Conservation (phyloP, 2,797 vertebrate genomes). For the Peromyscus aztecus region DNA sequence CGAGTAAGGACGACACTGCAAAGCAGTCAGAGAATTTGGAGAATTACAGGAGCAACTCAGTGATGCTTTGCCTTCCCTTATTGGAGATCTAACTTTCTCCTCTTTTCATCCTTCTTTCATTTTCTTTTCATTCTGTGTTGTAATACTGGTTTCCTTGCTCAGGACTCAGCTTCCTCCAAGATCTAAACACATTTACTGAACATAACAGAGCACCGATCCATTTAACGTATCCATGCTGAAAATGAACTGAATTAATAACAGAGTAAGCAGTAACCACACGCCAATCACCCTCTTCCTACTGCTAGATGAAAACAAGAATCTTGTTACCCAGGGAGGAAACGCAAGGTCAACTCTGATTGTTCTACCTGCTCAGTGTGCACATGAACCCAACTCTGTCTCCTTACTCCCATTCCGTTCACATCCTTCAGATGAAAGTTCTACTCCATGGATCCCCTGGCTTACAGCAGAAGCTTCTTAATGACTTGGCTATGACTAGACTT, state of each 20-base stretch:
- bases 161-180: background rate
- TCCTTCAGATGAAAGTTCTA: background rate
- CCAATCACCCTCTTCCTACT: background rate
- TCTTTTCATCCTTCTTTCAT: background rate
- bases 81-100: background rate
- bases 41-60: background rate
- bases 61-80: background rate
- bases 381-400: background rate
- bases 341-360: background rate
- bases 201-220: background rate
- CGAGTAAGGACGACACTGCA: background rate
- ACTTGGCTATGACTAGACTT: background rate
- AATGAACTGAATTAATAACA: background rate
- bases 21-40: background rate
- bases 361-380: background rate
- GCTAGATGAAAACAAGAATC: background rate
- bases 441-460: background rate
- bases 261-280: background rate
- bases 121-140: background rate
- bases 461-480: background rate
- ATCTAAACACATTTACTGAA: background rate
- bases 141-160: background rate
- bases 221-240: background rate
- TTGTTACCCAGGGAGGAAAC: background rate
- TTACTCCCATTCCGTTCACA: background rate